Base-by-base conservation (phyloP, 2,888 invertebrate genomes). In the Brenthis ino region DNA sequence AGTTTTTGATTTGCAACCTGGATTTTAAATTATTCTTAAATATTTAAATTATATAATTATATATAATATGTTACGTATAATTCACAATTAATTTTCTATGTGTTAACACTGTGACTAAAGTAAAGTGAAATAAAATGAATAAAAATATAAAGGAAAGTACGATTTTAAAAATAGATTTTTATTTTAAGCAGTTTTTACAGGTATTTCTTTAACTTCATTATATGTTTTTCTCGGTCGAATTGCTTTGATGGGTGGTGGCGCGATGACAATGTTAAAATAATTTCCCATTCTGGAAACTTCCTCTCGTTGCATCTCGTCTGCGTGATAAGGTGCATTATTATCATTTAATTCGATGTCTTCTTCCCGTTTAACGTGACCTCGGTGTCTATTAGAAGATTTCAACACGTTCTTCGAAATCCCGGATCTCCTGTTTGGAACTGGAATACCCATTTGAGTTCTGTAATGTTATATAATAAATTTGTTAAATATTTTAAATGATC, bases 371-470 rank as follows among this genome's bases (percentile, higher is more conserved):
- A 61, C 68, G 71, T 87, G 84, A 11, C 72, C 72, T 20, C 77
- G 71, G 6, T 57, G 16, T 58, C 65, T 60, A 14, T n/a, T 58
- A 3, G 48, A 14, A 47, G 47, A 5, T 66, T 68, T 70, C 4
- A 24, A 14, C n/a, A 55, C 56, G 2, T 74, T 56, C 3, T 67
- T 57, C 12, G 67, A 43, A 58, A 73, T 77, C 24, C 81, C 81
- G 8, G 81, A 72, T 69, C 83, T 81, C 72, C 86, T 88, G 8
- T 79, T 83, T 24, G 89, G 87, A 1, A 93, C 87, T 50, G 92
- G 92, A 75, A 93, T 91, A 3, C 92, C 92, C 91, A 93, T 92
- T 82, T 93, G 92, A 6, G 92, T 93, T 72, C 92, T 93, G 8
- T 43, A 61, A 63, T 48, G 14, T n/a, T 4, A n/a, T 51, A 2